phyloP scores from a whole-genome alignment of 2,113 vertebrate species.

The Microcebus murinus region DNA sequence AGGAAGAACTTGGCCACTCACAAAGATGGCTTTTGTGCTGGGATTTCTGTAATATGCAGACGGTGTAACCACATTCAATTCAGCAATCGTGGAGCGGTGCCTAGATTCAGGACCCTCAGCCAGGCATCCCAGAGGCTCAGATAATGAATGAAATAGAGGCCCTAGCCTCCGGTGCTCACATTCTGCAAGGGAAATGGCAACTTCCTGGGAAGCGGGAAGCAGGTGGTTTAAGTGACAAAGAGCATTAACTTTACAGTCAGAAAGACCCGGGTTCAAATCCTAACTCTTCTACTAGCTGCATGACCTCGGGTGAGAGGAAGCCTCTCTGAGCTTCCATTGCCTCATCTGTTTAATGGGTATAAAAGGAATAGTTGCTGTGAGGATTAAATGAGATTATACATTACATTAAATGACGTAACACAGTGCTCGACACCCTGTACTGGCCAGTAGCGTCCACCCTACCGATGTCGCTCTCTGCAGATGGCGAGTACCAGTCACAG shows the following conservation, averaged over 20 bases:
- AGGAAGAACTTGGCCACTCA: not conserved
- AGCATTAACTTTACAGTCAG: not conserved
- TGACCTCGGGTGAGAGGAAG: not conserved
- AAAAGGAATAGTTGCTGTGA: not conserved
- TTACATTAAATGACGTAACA: not conserved
- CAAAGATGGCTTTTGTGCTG: not conserved
- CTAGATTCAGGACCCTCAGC: not conserved
- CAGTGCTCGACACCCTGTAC: not conserved
- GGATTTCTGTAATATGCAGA: not conserved
- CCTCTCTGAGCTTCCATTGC: not conserved
- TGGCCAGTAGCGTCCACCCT: not conserved
- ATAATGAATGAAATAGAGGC: not conserved
- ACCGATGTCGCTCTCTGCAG: not conserved
- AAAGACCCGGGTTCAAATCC: not conserved
- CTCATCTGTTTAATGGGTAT: not conserved
- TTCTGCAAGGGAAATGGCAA: not conserved
- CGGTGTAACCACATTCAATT: not conserved
- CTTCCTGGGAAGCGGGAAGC: constrained; percentile 5
- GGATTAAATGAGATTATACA: not conserved
- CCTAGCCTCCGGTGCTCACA: not conserved
- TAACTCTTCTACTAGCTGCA: not conserved
- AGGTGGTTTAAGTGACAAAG: not conserved
- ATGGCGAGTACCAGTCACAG: not conserved
- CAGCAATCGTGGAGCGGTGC: not conserved
- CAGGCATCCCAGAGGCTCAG: not conserved